phyloP scores from a whole-genome alignment of 2,113 vertebrate species.

The Passer domesticus region DNA sequence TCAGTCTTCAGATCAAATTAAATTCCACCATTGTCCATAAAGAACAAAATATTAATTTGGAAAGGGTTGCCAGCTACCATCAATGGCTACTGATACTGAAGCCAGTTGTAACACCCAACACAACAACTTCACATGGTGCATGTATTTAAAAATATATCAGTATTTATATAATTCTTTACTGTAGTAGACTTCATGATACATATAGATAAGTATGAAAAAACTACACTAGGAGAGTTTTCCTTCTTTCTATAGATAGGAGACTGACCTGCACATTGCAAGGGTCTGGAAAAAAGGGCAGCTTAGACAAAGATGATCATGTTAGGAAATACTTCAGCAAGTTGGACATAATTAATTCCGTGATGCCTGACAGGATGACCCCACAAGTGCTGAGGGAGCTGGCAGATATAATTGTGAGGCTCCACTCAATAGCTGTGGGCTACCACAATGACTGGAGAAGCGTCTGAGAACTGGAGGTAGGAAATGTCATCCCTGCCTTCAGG shows the following conservation, averaged over 20 bases:
- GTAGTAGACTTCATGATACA: background rate
- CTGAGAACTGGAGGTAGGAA: background rate
- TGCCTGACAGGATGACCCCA: background rate
- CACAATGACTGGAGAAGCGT: background rate
- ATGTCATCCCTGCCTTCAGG: background rate
- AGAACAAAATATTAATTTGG: background rate
- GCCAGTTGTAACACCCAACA: background rate
- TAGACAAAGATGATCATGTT: background rate
- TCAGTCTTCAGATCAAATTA: background rate
- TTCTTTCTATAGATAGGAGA: background rate
- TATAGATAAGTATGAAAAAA: background rate
- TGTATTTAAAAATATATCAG: background rate
- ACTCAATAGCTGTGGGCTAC: background rate
- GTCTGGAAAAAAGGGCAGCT: background rate
- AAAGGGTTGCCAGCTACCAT: background rate
- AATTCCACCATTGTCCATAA: background rate
- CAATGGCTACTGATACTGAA: background rate
- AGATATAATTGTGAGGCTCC: background rate
- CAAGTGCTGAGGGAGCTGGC: background rate
- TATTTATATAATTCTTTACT: background rate
- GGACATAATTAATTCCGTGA: background rate
- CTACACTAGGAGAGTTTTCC: background rate
- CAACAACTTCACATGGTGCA: background rate
- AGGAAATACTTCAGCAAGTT: background rate
- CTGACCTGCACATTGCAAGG: background rate